phyloP scores from a whole-genome alignment of 2,888 invertebrate species.

The Apantesis nais region DNA sequence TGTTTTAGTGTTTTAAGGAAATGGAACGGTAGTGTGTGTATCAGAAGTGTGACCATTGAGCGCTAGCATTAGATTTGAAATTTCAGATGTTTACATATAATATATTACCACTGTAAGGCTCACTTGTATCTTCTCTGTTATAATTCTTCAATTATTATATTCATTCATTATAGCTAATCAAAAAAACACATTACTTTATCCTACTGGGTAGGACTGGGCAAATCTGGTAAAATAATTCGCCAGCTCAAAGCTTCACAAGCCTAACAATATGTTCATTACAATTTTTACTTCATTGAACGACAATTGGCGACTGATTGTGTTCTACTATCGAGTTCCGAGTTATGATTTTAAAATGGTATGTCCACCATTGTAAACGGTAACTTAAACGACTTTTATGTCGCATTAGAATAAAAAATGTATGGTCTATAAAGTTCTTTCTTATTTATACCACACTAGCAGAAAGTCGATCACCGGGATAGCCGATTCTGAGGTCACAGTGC shows the following conservation, averaged over 20 bases:
- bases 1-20: too few relatives aligned
- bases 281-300: not conserved
- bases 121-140: not conserved
- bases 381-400: not conserved
- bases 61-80: too few relatives aligned
- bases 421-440: not conserved
- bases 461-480: too few relatives aligned
- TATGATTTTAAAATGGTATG: not conserved
- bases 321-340: not conserved
- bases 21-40: too few relatives aligned
- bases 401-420: too few relatives aligned
- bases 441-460: too few relatives aligned
- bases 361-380: not conserved
- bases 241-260: not conserved
- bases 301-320: not conserved
- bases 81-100: not conserved
- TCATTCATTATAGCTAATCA: not conserved
- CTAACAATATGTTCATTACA: constrained; percentile 1
- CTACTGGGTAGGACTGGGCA: not conserved
- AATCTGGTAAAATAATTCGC: not conserved
- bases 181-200: not conserved
- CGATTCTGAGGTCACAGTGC: too few relatives aligned
- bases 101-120: not conserved
- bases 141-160: too few relatives aligned
- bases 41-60: too few relatives aligned